A percentile compares a stretch with the other conserved stretches of the same genome.
phyloP scores from a whole-genome alignment of 92 coral and sea anemone species.

The Siderastrea siderea region DNA sequence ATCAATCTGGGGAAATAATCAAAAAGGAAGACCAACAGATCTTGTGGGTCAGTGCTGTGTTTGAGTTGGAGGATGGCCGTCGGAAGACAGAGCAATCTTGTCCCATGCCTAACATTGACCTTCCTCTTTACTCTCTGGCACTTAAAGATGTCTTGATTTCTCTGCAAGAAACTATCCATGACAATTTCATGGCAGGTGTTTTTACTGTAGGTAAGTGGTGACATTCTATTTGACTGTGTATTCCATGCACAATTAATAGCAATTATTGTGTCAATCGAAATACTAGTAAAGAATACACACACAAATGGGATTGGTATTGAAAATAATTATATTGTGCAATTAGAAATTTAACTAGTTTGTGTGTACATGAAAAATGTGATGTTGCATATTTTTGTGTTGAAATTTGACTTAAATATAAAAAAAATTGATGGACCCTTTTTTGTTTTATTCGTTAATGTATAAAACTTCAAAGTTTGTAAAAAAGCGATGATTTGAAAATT shows the following conservation, averaged over 20 bases:
- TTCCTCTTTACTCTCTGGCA: slow-evolving; percentile 9
- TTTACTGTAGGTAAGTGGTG: slow-evolving; percentile 39
- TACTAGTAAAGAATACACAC: too few species aligned
- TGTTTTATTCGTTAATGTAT: too few species aligned
- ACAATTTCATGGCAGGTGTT: slow-evolving; percentile 39
- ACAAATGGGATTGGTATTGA: too few species aligned
- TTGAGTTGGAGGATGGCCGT: slow-evolving; percentile 10
- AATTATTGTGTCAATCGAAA: too few species aligned
- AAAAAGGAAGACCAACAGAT: neutral
- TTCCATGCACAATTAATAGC: slow-evolving; percentile 3
- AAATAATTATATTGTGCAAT: too few species aligned
- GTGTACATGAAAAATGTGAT: too few species aligned
- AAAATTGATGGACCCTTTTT: too few species aligned
- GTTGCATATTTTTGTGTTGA: too few species aligned
- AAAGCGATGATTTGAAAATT: too few species aligned
- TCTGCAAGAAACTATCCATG: slow-evolving; percentile 13
- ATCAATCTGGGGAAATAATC: neutral
- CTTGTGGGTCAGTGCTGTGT: slow-evolving; percentile 14
- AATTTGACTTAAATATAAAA: too few species aligned
- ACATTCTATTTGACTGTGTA: neutral
- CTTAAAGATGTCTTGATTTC: slow-evolving; percentile 26
- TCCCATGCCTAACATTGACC: neutral
- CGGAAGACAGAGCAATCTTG: neutral
- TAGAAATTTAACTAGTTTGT: too few species aligned
- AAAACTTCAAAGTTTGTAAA: too few species aligned